Evolutionary conservation across 2,797 vertebrate species (phyloP), one percentile per base, ranked within the genome.

Genomic region (Darevskia mixta): DNA sequence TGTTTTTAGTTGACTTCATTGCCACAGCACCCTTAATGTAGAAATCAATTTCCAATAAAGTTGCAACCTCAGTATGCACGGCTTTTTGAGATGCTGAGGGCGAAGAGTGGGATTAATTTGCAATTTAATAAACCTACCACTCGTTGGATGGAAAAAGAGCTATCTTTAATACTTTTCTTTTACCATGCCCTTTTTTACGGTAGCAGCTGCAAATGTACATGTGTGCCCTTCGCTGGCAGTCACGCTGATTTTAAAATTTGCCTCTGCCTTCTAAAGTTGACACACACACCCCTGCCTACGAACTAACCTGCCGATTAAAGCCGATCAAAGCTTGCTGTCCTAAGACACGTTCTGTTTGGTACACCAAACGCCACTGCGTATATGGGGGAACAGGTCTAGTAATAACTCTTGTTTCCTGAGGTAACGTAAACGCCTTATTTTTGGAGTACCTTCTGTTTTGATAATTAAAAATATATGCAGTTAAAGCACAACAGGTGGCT

Each of bases 11-110:
- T 29, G 61, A 66, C 58, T 66, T 81, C n/a, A 81, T 32, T 61
- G 73, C 66, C n/a, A n/a, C n/a, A 9, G 82, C 17, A 27, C 20
- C 38, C 80, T 85, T 32, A 85, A 72, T n/a, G 25, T 38, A 66
- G 38, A 45, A 49, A 85, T 71, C 77, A 85, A 64, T 64, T 43
- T 43, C 58, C 64, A 79, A 79, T 72, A 23, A 86, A 82, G 8
- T 43, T 58, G 23, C 32, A 80, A 27, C 55, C 23, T 73, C 67
- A 29, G 15, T 66, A 18, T 55, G 29, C n/a, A 9, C 32, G n/a
- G n/a, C 27, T 5, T 72, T 76, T 58, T 88, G 20, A 78, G 49
- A 55, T 29, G 32, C 15, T 72, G 72, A 87, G 67, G 72, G 6
- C 15, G 8, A 45, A 45, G 2, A 27, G n/a, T 27, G 6, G 15